Conservation (phyloP, 1,140 invertebrate species). For the Rhagoletis pomonella region DNA sequence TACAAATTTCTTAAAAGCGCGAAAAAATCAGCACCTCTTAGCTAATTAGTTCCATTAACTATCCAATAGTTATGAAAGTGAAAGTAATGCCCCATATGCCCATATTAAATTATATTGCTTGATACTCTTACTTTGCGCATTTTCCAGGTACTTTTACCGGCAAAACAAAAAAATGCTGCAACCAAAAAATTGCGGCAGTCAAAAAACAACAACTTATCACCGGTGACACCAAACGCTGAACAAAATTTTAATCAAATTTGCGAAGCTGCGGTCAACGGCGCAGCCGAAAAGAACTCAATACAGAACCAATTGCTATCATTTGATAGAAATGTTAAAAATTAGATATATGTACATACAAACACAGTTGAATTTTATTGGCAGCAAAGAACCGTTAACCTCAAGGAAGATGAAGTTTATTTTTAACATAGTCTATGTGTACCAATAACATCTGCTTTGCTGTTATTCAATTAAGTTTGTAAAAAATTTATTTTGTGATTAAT, state of each 20-base stretch:
- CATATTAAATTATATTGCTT: not conserved
- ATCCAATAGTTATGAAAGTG: too few species aligned
- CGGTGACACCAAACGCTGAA: slow-evolving; percentile 28
- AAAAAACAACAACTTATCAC: slow-evolving; percentile 34
- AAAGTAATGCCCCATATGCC: too few species aligned
- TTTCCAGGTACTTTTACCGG: slow-evolving; percentile 52
- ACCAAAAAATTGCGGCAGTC: slow-evolving; percentile 1
- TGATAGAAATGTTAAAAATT: slow-evolving; percentile 3
- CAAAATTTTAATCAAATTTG: slow-evolving; percentile 12
- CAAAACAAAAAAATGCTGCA: not conserved
- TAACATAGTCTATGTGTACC: not conserved
- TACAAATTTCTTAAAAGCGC: too few species aligned
- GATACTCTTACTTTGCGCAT: not conserved
- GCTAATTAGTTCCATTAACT: too few species aligned
- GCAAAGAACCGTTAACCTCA: not conserved
- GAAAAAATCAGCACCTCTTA: too few species aligned
- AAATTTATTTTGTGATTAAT: slow-evolving; percentile 20
- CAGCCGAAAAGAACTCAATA: not conserved
- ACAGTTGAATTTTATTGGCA: not conserved
- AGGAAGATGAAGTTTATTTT: not conserved
- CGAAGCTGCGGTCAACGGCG: not conserved
- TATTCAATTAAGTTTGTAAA: slow-evolving; percentile 8
- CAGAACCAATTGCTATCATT: not conserved
- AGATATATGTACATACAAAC: not conserved
- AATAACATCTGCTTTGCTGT: slow-evolving; percentile 9